phyloP scores from a whole-genome alignment of 2,113 vertebrate species.

The Craseonycteris thonglongyai region DNA sequence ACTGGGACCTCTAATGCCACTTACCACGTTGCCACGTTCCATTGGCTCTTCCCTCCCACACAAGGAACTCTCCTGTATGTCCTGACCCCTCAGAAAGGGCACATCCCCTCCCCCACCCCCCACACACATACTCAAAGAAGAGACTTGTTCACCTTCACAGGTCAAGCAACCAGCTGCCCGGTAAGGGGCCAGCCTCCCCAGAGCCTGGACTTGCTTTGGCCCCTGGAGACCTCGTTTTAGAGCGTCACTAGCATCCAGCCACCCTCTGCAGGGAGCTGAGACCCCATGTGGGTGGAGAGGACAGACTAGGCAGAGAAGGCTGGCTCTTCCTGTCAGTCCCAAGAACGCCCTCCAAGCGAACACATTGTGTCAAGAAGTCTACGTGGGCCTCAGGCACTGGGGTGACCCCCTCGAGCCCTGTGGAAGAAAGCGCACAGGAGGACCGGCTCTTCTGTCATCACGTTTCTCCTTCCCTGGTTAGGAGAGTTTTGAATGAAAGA shows the following conservation, averaged over 20 bases:
- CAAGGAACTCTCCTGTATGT: neutral
- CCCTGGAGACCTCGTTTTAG: neutral
- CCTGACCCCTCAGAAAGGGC: neutral
- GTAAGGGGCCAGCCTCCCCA: neutral
- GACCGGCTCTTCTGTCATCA: neutral
- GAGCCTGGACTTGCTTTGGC: neutral
- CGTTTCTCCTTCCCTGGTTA: neutral
- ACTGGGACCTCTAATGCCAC: neutral
- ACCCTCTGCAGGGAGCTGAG: neutral
- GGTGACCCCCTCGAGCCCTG: neutral
- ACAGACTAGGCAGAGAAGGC: neutral
- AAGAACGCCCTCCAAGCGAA: neutral
- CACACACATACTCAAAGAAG: neutral
- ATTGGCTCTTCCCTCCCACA: neutral
- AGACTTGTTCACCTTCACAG: neutral
- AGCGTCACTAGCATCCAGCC: neutral
- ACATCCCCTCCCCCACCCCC: accelerated
- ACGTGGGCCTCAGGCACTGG: neutral
- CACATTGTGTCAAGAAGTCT: neutral
- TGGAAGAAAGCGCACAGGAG: neutral
- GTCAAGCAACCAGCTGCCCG: neutral
- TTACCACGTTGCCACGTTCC: neutral
- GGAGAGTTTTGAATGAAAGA: neutral
- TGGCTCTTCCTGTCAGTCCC: neutral
- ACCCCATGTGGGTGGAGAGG: neutral